phyloP scores from a whole-genome alignment of 2,797 vertebrate genomes.

The Neoniphon sammara region DNA sequence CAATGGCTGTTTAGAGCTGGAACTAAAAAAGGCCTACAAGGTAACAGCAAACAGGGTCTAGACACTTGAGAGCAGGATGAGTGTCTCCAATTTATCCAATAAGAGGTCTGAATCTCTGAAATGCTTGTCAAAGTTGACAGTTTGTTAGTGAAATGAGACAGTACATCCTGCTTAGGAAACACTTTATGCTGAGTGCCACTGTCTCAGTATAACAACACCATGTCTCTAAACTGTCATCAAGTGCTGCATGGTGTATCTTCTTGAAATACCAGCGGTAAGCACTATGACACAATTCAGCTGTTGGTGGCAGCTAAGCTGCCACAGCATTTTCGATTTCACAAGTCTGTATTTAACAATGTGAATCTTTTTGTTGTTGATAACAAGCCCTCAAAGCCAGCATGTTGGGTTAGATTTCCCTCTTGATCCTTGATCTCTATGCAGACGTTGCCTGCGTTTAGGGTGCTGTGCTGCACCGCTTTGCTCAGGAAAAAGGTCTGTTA shows the following conservation, averaged over 20 bases:
- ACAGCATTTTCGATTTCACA: slow-evolving; percentile 10
- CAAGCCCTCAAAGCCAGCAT: slow-evolving; percentile 5
- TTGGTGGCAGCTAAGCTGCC: slow-evolving; percentile 3
- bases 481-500: not conserved
- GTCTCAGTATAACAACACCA: slow-evolving; percentile 16
- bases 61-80: slow-evolving; percentile 16
- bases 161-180: slow-evolving; percentile 27
- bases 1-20: not conserved
- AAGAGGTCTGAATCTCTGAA: slow-evolving; percentile 23
- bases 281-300: slow-evolving; percentile 29
- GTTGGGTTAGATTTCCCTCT: slow-evolving; percentile 18
- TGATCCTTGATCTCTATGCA: slow-evolving; percentile 10
- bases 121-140: slow-evolving; percentile 34
- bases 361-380: slow-evolving; percentile 5
- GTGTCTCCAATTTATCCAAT: slow-evolving; percentile 12
- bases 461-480: slow-evolving; percentile 14
- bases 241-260: slow-evolving; percentile 28
- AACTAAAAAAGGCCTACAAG: not conserved
- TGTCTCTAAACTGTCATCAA: slow-evolving; percentile 39
- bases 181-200: not conserved
- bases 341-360: not conserved
- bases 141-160: slow-evolving; percentile 18
- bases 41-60: slow-evolving; percentile 23
- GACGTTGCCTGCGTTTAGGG: slow-evolving; percentile 12
- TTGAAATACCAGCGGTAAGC: slow-evolving; percentile 22